A percentile compares a stretch with the other conserved stretches of the same genome.
Evolutionary conservation across 2,113 vertebrate genomes (phyloP).

Genomic region (Anser cygnoides): DNA sequence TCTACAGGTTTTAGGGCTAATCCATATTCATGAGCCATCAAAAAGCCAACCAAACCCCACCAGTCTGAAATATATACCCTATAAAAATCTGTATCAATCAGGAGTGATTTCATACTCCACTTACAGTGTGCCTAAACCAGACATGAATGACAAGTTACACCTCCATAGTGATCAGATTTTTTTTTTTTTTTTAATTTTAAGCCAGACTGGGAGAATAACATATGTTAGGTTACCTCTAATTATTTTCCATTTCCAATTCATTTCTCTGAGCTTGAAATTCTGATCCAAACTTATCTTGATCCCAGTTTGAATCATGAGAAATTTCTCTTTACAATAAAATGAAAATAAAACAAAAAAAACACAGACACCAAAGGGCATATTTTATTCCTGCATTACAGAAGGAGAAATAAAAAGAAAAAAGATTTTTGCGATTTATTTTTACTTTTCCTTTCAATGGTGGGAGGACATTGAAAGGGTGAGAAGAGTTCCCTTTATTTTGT

Average conservation of each 20-base stretch:
- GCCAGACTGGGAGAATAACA: neutral
- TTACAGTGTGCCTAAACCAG: neutral
- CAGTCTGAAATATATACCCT: neutral
- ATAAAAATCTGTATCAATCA: neutral
- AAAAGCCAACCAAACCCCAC: neutral
- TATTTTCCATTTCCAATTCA: neutral
- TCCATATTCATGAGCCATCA: neutral
- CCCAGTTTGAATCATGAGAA: neutral
- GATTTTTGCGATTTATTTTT: neutral
- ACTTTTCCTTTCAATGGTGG: neutral
- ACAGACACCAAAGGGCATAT: neutral
- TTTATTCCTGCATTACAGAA: neutral
- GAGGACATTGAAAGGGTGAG: neutral
- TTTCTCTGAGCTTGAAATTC: neutral
- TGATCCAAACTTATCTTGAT: neutral
- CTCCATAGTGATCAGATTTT: neutral
- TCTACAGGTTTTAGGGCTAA: neutral
- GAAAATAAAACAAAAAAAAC: neutral
- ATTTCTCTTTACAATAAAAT: neutral
- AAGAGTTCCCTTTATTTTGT: neutral
- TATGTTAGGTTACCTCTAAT: constrained; percentile 15
- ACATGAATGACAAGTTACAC: neutral
- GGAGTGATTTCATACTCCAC: constrained; percentile 1
- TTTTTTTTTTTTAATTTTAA: constrained; percentile 13
- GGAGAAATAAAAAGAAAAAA: neutral